Evolutionary conservation across 1,140 invertebrate species (phyloP).

Genomic region (Drosophila teissieri): DNA sequence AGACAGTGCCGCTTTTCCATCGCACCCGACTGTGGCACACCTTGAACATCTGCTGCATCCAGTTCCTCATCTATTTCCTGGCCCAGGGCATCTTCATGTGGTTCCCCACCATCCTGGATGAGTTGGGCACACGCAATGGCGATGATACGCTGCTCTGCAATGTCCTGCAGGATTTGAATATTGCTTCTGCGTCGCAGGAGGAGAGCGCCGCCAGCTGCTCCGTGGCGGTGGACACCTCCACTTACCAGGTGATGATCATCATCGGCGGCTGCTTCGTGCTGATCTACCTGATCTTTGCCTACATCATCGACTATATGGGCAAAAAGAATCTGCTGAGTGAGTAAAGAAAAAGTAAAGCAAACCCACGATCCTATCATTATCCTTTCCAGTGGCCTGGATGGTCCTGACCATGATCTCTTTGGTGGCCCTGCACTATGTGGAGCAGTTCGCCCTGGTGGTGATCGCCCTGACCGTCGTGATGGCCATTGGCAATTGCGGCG

Average conservation of each 20-base stretch:
- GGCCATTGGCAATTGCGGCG: constrained; percentile 82
- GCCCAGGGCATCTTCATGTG: constrained; percentile 85
- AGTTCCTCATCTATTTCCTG: constrained; percentile 85
- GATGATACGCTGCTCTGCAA: constrained; percentile 43
- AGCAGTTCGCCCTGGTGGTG: constrained; percentile 56
- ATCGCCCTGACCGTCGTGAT: constrained; percentile 70
- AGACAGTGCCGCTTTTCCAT: constrained; percentile 86
- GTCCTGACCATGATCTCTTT: constrained; percentile 45
- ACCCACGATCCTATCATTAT: background rate
- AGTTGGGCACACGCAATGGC: constrained; percentile 35
- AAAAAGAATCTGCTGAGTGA: constrained; percentile 76
- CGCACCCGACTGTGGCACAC: constrained; percentile 86
- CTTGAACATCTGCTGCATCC: constrained; percentile 86
- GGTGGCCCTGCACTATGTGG: constrained; percentile 54
- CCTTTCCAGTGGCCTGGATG: constrained; percentile 65
- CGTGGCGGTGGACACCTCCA: constrained; percentile 44
- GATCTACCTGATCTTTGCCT: constrained; percentile 75
- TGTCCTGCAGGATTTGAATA: constrained; percentile 39
- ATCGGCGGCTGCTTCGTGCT: constrained; percentile 68
- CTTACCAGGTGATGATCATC: constrained; percentile 68
- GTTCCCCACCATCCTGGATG: constrained; percentile 81
- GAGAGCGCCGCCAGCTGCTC: constrained; percentile 19
- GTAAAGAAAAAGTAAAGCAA: background rate
- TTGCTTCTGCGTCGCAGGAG: background rate
- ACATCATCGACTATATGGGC: constrained; percentile 69